Percentiles rank a stretch among this genome's conserved stretches.
phyloP scores from a whole-genome alignment of 2,113 vertebrate genomes.

The Mesocricetus auratus region DNA sequence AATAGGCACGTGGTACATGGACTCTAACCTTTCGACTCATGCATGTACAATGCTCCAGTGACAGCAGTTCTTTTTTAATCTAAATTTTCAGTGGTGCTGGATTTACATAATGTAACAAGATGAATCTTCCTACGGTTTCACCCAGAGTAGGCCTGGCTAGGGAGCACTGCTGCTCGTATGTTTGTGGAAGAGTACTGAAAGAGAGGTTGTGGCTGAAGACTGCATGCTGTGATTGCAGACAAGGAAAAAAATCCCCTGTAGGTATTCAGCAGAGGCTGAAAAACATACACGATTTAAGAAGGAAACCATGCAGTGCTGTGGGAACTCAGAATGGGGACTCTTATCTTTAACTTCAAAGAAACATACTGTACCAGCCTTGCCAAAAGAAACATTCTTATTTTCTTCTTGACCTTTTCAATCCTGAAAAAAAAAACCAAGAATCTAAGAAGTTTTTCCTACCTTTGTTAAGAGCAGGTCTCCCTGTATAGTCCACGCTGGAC shows the following conservation, averaged over 20 bases:
- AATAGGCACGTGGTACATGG: background rate
- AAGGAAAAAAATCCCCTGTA: background rate
- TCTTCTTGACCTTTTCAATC: constrained; percentile 1
- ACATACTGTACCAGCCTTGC: background rate
- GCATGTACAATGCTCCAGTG: background rate
- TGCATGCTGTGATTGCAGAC: background rate
- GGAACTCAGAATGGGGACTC: background rate
- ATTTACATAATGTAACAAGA: constrained; percentile 1
- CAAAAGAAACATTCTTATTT: constrained; percentile 22
- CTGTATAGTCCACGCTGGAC: background rate
- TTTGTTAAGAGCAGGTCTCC: background rate
- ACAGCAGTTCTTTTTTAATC: background rate
- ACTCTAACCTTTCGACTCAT: background rate
- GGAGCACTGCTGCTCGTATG: background rate
- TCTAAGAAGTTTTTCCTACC: background rate
- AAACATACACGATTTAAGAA: background rate
- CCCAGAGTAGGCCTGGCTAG: background rate
- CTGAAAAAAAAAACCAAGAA: background rate
- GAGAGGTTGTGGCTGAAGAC: background rate
- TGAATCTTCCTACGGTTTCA: background rate
- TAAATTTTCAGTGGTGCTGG: constrained; percentile 15
- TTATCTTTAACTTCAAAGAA: constrained; percentile 47
- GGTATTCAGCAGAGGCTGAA: background rate
- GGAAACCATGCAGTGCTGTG: background rate
- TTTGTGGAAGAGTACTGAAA: background rate